phyloP scores from a whole-genome alignment of 2,797 vertebrate species.

The Catamblyrhynchus diadema region DNA sequence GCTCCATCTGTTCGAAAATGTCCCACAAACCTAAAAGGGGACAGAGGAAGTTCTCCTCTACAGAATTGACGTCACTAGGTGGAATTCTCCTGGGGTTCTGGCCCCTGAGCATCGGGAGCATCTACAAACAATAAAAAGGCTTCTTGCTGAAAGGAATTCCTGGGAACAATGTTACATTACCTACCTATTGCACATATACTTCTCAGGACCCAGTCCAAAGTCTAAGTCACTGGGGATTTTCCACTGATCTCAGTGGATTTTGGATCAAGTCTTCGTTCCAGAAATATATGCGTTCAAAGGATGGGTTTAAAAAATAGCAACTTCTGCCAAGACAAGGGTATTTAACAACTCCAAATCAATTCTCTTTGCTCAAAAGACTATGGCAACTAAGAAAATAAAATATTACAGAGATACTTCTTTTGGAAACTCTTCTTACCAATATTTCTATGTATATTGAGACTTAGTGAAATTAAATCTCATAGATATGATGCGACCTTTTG shows the following conservation, averaged over 20 bases:
- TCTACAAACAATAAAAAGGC: slow-evolving; percentile 71
- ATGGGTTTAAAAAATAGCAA: background rate
- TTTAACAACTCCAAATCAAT: background rate
- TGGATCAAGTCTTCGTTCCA: slow-evolving; percentile 1
- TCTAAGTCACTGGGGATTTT: slow-evolving; percentile 53
- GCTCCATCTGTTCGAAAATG: slow-evolving; percentile 79
- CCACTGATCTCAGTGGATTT: slow-evolving; percentile 40
- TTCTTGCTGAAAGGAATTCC: slow-evolving; percentile 49
- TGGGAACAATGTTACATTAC: background rate
- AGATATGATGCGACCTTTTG: background rate
- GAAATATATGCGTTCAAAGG: background rate
- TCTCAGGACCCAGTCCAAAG: slow-evolving; percentile 31
- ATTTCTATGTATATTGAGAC: background rate
- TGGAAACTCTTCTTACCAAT: background rate
- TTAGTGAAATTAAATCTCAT: background rate
- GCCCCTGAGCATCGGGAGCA: slow-evolving; percentile 58
- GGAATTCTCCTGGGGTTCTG: slow-evolving; percentile 77
- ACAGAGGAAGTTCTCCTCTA: slow-evolving; percentile 77
- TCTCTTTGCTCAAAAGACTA: background rate
- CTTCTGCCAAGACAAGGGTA: background rate
- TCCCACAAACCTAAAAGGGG: slow-evolving; percentile 75
- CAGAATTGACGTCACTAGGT: slow-evolving; percentile 78
- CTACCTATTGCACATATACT: background rate
- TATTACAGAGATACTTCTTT: background rate
- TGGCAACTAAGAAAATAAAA: background rate